Conservation (phyloP, 1,140 invertebrate genomes). For the Drosophila takahashii region DNA sequence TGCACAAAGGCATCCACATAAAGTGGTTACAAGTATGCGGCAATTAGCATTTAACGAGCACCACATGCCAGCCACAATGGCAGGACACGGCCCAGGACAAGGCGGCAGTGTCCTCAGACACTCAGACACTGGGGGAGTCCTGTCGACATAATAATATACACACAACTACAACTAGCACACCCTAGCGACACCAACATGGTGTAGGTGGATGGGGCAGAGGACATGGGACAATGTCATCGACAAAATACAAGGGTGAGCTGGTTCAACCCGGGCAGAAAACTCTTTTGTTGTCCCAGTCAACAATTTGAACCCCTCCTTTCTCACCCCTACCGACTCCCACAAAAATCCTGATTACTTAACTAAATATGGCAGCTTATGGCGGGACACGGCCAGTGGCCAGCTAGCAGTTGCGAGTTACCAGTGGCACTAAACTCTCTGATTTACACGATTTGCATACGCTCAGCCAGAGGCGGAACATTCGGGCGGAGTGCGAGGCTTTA, state of each 20-base stretch:
- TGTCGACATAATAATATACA: slow-evolving; percentile 66
- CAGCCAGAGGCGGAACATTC: slow-evolving; percentile 3
- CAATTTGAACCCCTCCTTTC: slow-evolving; percentile 30
- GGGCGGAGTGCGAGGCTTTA: slow-evolving; percentile 34
- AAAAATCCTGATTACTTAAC: slow-evolving; percentile 65
- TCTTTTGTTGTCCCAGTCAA: slow-evolving; percentile 65
- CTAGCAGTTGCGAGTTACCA: slow-evolving; percentile 21
- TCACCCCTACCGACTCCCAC: slow-evolving; percentile 7
- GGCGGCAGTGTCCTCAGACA: slow-evolving; percentile 8
- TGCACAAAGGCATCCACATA: slow-evolving; percentile 58
- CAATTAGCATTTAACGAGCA: slow-evolving; percentile 76
- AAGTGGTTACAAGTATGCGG: slow-evolving; percentile 64
- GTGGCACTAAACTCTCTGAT: slow-evolving; percentile 53
- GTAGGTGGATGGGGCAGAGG: background rate
- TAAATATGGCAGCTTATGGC: slow-evolving; percentile 65
- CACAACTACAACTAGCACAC: slow-evolving; percentile 24
- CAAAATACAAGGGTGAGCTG: slow-evolving; percentile 43
- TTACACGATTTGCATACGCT: slow-evolving; percentile 52
- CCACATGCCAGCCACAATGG: slow-evolving; percentile 65
- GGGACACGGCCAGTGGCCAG: slow-evolving; percentile 46
- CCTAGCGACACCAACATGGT: slow-evolving; percentile 2
- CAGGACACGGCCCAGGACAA: slow-evolving; percentile 43
- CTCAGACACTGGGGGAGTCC: slow-evolving; percentile 42
- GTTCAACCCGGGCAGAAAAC: slow-evolving; percentile 33
- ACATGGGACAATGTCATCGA: slow-evolving; percentile 52